Evolutionary conservation across 2,888 invertebrate genomes (phyloP).

Genomic region (Alitta virens): DNA sequence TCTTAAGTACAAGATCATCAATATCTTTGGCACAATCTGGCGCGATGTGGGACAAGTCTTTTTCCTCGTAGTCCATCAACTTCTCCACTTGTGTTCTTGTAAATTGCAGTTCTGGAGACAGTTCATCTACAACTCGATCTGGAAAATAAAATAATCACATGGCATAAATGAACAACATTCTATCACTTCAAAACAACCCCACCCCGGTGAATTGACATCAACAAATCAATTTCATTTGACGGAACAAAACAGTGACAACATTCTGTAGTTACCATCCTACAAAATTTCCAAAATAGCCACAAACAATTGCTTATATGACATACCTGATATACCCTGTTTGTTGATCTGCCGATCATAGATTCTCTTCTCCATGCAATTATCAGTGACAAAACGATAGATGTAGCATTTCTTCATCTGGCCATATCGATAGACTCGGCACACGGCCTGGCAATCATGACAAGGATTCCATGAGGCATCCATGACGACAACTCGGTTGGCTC

Average conservation of each 20-base stretch:
- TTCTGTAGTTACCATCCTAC: too few relatives aligned
- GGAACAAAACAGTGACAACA: too few relatives aligned
- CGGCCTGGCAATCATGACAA: slow-evolving; percentile 87
- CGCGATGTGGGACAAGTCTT: slow-evolving; percentile 71
- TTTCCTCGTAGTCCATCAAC: slow-evolving; percentile 81
- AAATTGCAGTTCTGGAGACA: slow-evolving; percentile 84
- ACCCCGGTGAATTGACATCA: too few relatives aligned
- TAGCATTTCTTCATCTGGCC: slow-evolving; percentile 93
- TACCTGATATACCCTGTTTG: slow-evolving; percentile 90
- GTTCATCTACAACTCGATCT: slow-evolving; percentile 96
- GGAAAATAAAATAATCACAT: too few relatives aligned
- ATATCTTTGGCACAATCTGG: slow-evolving; percentile 70
- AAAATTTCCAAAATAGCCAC: too few relatives aligned
- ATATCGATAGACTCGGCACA: slow-evolving; percentile 91
- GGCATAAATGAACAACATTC: too few relatives aligned
- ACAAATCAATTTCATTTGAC: too few relatives aligned
- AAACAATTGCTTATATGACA: too few relatives aligned
- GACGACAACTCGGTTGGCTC: slow-evolving; percentile 95
- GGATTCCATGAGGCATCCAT: slow-evolving; percentile 99
- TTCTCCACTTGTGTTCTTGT: slow-evolving; percentile 58
- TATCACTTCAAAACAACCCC: too few relatives aligned
- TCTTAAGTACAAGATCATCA: slow-evolving; percentile 79
- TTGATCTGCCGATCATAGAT: slow-evolving; percentile 98
- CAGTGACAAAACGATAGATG: slow-evolving; percentile 94
- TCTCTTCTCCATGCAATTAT: slow-evolving; percentile 94